phyloP scores from a whole-genome alignment of 2,888 invertebrate genomes.

The Coelopa pilipes region DNA sequence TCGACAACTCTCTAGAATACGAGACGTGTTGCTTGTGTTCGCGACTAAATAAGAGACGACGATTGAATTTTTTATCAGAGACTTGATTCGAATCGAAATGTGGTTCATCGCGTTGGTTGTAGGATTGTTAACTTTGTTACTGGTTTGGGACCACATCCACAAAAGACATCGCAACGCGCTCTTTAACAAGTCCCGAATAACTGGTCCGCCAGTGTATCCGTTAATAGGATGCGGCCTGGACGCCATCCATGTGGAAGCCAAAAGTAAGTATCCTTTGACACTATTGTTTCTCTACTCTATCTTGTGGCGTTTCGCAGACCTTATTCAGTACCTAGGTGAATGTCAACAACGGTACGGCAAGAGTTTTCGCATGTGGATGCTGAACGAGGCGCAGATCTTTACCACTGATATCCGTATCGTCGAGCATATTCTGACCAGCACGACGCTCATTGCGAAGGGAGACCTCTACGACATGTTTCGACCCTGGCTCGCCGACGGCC shows the following conservation, averaged over 20 bases:
- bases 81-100: slow-evolving; percentile 46
- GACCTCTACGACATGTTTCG: slow-evolving; percentile 54
- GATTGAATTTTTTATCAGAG: too few relatives aligned
- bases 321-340: slow-evolving; percentile 44
- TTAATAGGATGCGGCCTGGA: slow-evolving; percentile 50
- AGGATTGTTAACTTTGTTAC: slow-evolving; percentile 44
- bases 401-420: slow-evolving; percentile 64
- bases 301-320: slow-evolving; percentile 35
- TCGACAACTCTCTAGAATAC: too few relatives aligned
- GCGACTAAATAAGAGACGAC: too few relatives aligned
- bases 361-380: slow-evolving; percentile 65
- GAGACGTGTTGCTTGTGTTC: too few relatives aligned
- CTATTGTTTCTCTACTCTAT: not conserved
- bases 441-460: slow-evolving; percentile 56
- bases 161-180: slow-evolving; percentile 45
- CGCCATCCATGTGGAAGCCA: slow-evolving; percentile 47
- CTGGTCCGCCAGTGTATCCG: slow-evolving; percentile 49
- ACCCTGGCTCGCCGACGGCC: slow-evolving; percentile 54
- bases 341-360: slow-evolving; percentile 63
- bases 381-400: slow-evolving; percentile 65
- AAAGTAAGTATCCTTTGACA: slow-evolving; percentile 46
- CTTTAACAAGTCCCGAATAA: slow-evolving; percentile 45
- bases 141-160: slow-evolving; percentile 50
- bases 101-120: slow-evolving; percentile 44
- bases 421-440: slow-evolving; percentile 63